These are phyloP conservation scores for Dendrolimus pini DNA, from an alignment of 2,888 invertebrate species.

Conservation along the genomic window DNA sequence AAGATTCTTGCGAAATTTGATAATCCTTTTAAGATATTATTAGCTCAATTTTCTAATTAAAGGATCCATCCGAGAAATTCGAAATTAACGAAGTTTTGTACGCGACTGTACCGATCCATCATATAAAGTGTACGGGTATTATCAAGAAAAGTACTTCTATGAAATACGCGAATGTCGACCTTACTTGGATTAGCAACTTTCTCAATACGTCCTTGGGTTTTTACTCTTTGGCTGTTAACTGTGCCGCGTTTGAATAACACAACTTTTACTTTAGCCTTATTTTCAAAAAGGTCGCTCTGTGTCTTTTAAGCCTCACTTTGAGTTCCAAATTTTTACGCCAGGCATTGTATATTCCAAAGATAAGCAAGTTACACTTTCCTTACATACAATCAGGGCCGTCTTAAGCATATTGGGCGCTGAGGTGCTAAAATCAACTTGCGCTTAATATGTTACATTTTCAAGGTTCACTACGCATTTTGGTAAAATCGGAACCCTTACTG, in stretches of 20 bases:
- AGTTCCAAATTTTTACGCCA: too few relatives aligned
- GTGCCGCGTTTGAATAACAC: not conserved
- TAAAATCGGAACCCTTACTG: too few relatives aligned
- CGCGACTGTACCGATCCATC: conserved; percentile 33
- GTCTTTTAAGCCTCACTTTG: too few relatives aligned
- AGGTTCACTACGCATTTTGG: too few relatives aligned
- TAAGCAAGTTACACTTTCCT: too few relatives aligned
- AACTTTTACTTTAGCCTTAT: too few relatives aligned
- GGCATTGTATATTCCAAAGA: too few relatives aligned
- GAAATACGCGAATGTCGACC: conserved; percentile 30
- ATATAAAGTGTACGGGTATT: conserved; percentile 27
- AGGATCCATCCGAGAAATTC: conserved; percentile 13
- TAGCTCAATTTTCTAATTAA: conserved; percentile 12
- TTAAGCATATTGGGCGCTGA: too few relatives aligned
- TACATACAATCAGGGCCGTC: too few relatives aligned
- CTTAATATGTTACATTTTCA: too few relatives aligned
- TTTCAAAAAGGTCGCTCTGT: too few relatives aligned
- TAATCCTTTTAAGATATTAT: conserved; percentile 14
- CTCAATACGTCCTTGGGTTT: conserved; percentile 25
- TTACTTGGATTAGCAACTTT: conserved; percentile 40
- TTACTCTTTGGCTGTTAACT: not conserved
- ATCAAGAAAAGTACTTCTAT: conserved; percentile 36
- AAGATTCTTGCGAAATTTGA: conserved; percentile 19
- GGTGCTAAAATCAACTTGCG: too few relatives aligned
- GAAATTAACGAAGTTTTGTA: conserved; percentile 18